These are phyloP conservation scores for Neopelma chrysocephalum DNA, from an alignment of 2,797 vertebrate genomes.

Conservation along the genomic window DNA sequence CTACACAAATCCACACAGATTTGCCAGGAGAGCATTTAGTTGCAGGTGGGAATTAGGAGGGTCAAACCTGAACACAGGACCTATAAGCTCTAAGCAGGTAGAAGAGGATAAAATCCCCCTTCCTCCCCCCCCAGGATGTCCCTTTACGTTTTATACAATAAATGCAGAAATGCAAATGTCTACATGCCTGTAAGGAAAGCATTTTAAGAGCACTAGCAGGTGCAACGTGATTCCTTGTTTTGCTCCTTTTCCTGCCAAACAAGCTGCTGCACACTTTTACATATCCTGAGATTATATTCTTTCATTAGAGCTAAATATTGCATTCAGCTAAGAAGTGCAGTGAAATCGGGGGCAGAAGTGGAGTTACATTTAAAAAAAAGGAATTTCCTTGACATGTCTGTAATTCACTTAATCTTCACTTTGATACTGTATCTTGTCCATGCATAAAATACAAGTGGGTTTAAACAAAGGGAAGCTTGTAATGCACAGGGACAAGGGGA, in stretches of 20 bases:
- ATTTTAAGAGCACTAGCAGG: neutral
- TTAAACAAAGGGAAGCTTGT: neutral
- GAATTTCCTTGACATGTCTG: neutral
- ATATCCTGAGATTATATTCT: neutral
- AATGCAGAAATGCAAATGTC: neutral
- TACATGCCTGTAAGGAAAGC: neutral
- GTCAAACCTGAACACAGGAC: neutral
- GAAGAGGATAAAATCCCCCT: neutral
- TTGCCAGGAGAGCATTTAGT: neutral
- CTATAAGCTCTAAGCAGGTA: neutral
- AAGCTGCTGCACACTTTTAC: neutral
- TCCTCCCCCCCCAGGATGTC: rapidly evolving
- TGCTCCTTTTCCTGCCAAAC: neutral
- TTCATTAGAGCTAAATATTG: neutral
- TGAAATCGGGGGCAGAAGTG: rapidly evolving
- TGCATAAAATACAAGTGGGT: neutral
- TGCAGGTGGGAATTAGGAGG: neutral
- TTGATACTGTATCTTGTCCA: neutral
- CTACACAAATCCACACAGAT: neutral
- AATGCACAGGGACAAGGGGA: neutral
- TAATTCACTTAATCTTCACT: neutral
- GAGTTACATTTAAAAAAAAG: neutral
- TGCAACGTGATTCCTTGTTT: neutral
- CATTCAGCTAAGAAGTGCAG: neutral
- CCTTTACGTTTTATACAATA: neutral